phyloP scores from a whole-genome alignment of 2,797 vertebrate species.

The Apogon talboti region DNA sequence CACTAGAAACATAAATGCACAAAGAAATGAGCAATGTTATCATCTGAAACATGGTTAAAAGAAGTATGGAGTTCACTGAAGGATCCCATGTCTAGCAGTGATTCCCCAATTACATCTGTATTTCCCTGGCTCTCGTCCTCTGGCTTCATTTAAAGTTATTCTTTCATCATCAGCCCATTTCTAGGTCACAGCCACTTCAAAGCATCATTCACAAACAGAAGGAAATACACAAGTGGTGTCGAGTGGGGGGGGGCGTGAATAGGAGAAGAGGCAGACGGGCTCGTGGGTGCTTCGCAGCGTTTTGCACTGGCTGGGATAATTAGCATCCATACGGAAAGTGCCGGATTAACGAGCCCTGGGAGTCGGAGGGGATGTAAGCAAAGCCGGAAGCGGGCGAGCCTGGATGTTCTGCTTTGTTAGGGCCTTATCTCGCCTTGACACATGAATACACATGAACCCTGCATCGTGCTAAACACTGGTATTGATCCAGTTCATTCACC shows the following conservation, averaged over 20 bases:
- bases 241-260: not conserved
- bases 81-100: constrained; percentile 17
- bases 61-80: constrained; percentile 12
- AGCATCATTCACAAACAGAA: constrained; percentile 29
- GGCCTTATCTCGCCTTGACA: constrained; percentile 43
- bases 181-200: constrained; percentile 59
- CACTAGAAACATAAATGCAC: not conserved
- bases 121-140: not conserved
- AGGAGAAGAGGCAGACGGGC: not conserved
- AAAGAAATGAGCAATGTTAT: constrained; percentile 3
- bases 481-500: constrained; percentile 2
- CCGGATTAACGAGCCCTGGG: constrained; percentile 46
- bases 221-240: constrained; percentile 11
- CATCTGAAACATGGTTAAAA: not conserved
- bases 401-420: constrained; percentile 36
- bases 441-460: constrained; percentile 20
- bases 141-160: constrained; percentile 13
- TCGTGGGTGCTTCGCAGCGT: constrained; percentile 6
- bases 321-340: constrained; percentile 46
- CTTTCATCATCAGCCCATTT: constrained; percentile 51
- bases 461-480: not conserved
- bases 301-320: constrained; percentile 37
- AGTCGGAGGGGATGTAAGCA: constrained; percentile 9
- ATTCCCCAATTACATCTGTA: constrained; percentile 22
- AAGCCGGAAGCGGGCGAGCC: constrained; percentile 37